These are phyloP conservation scores for Drosophila falleni DNA, from an alignment of 2,888 invertebrate genomes.

Conservation along the genomic window DNA sequence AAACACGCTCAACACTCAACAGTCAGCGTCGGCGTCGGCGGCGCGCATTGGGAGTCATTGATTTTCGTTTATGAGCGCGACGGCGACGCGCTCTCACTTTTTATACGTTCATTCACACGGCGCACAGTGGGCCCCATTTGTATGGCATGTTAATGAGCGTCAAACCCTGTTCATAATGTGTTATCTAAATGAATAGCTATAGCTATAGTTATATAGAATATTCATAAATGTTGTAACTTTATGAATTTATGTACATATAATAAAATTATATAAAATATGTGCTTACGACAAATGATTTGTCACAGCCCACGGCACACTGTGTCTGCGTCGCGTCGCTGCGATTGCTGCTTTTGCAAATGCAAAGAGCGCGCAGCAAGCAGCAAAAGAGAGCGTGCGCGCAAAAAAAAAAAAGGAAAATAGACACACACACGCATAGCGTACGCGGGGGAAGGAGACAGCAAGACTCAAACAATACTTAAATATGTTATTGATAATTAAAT, in stretches of 20 bases:
- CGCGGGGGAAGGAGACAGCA: slow-evolving; percentile 4
- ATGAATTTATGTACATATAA: background rate
- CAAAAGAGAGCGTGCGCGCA: slow-evolving; percentile 60
- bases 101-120: slow-evolving; percentile 79
- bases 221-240: background rate
- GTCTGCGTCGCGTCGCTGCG: slow-evolving; percentile 16
- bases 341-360: slow-evolving; percentile 43
- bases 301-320: slow-evolving; percentile 34
- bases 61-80: slow-evolving; percentile 77
- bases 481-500: slow-evolving; percentile 76
- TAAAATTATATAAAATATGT: background rate
- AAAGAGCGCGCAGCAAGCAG: slow-evolving; percentile 50
- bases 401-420: slow-evolving; percentile 40
- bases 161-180: background rate
- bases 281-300: background rate
- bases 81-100: slow-evolving; percentile 72
- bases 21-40: slow-evolving; percentile 38
- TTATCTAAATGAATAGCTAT: background rate
- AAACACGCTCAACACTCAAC: slow-evolving; percentile 25
- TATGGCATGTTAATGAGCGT: slow-evolving; percentile 5
- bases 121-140: slow-evolving; percentile 56
- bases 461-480: slow-evolving; percentile 57
- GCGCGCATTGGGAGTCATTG: slow-evolving; percentile 75
- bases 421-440: slow-evolving; percentile 3
- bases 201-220: background rate